Conservation (phyloP, 2,797 vertebrate genomes). For the Lophius americanus region DNA sequence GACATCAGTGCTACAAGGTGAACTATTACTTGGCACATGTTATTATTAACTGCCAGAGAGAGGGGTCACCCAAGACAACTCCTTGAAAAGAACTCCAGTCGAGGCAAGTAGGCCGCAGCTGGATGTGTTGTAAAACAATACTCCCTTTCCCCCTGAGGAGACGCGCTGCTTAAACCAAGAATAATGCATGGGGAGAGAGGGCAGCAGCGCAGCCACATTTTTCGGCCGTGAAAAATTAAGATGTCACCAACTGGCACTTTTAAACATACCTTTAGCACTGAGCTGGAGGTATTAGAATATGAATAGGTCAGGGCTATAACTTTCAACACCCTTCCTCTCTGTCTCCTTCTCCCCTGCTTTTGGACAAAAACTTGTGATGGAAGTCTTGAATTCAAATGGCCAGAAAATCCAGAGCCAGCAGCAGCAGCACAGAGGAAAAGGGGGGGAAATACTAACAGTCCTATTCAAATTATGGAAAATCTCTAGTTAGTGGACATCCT, state of each 20-base stretch:
- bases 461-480: conserved; percentile 34
- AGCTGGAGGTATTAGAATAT: conserved; percentile 53
- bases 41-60: conserved; percentile 83
- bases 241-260: conserved; percentile 75
- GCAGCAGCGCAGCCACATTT: conserved; percentile 42
- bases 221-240: conserved; percentile 75
- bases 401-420: neutral
- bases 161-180: conserved; percentile 73
- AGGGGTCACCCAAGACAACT: conserved; percentile 77
- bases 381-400: conserved; percentile 35
- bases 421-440: neutral
- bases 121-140: conserved; percentile 78
- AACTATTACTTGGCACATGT: conserved; percentile 75
- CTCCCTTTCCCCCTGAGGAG: conserved; percentile 54
- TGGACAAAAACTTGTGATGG: conserved; percentile 37
- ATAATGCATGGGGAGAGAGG: conserved; percentile 74
- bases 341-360: conserved; percentile 1
- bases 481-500: conserved; percentile 12
- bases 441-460: conserved; percentile 31
- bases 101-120: conserved; percentile 78
- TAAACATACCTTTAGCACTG: conserved; percentile 61
- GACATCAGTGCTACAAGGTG: conserved; percentile 75
- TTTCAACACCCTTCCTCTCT: conserved; percentile 18
- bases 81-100: conserved; percentile 77
- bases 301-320: conserved; percentile 44